phyloP scores from a whole-genome alignment of 2,888 invertebrate genomes.

The Automeris io region DNA sequence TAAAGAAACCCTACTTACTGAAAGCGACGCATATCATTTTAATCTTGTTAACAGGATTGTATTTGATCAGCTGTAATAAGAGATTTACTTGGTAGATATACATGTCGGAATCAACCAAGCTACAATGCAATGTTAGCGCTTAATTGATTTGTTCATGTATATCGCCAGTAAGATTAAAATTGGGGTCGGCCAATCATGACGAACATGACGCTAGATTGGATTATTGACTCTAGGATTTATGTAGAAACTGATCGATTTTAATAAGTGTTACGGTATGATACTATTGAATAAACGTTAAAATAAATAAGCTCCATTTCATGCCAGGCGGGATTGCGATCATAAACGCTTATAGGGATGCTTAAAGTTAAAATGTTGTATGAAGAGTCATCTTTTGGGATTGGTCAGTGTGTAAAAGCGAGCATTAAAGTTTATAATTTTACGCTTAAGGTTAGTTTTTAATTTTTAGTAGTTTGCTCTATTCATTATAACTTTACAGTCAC shows the following conservation, averaged over 20 bases:
- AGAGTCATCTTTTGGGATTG: too few relatives aligned
- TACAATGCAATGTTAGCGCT: slow-evolving; percentile 7
- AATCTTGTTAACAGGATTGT: slow-evolving; percentile 37
- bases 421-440: too few relatives aligned
- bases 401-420: too few relatives aligned
- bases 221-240: slow-evolving; percentile 18
- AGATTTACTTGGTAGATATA: neutral
- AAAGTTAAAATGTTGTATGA: too few relatives aligned
- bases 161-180: slow-evolving; percentile 24
- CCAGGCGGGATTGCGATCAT: too few relatives aligned
- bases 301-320: too few relatives aligned
- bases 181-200: slow-evolving; percentile 39
- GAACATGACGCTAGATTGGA: slow-evolving; percentile 29
- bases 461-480: too few relatives aligned
- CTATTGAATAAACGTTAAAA: neutral
- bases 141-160: slow-evolving; percentile 6
- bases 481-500: too few relatives aligned
- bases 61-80: slow-evolving; percentile 27
- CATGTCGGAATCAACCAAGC: slow-evolving; percentile 3
- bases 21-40: slow-evolving; percentile 24
- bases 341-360: too few relatives aligned
- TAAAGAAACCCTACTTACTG: slow-evolving; percentile 28
- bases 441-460: too few relatives aligned
- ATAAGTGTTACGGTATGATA: neutral
- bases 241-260: slow-evolving; percentile 4